phyloP scores from a whole-genome alignment of 2,888 invertebrate species.

The Elgonia sp. region DNA sequence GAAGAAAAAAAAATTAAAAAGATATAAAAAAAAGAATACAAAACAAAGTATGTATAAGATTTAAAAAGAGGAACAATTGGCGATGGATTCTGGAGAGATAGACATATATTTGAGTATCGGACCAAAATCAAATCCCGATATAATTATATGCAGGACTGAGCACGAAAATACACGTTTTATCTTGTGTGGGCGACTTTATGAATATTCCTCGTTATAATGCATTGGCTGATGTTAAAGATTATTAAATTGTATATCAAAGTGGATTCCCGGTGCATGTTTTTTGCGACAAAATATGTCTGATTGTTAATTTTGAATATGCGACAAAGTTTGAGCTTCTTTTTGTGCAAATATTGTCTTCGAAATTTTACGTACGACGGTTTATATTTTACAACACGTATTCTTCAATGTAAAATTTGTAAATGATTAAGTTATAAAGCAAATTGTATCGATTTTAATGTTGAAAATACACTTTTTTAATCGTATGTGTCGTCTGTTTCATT shows the following conservation, averaged over 20 bases:
- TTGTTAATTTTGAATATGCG: constrained; percentile 63
- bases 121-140: constrained; percentile 82
- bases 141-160: constrained; percentile 83
- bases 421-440: constrained; percentile 76
- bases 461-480: constrained; percentile 77
- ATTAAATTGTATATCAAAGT: constrained; percentile 70
- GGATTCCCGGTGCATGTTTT: constrained; percentile 68
- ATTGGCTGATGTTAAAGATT: constrained; percentile 72
- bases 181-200: constrained; percentile 61
- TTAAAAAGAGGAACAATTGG: constrained; percentile 64
- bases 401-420: constrained; percentile 77
- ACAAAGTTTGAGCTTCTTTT: constrained; percentile 69
- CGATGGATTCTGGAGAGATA: constrained; percentile 56
- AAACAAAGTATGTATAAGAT: constrained; percentile 77
- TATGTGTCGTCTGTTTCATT: background rate
- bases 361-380: constrained; percentile 75
- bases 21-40: constrained; percentile 69
- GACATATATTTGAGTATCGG: constrained; percentile 78
- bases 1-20: constrained; percentile 84
- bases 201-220: constrained; percentile 66
- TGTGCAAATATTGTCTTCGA: constrained; percentile 71
- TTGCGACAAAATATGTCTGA: constrained; percentile 54
- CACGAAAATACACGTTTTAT: constrained; percentile 62
- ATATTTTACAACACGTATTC: constrained; percentile 74
- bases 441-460: constrained; percentile 77